Evolutionary conservation across 1,140 invertebrate genomes (phyloP), one percentile per base, ranked within the genome.

Genomic region (Andricus grossulariae): DNA sequence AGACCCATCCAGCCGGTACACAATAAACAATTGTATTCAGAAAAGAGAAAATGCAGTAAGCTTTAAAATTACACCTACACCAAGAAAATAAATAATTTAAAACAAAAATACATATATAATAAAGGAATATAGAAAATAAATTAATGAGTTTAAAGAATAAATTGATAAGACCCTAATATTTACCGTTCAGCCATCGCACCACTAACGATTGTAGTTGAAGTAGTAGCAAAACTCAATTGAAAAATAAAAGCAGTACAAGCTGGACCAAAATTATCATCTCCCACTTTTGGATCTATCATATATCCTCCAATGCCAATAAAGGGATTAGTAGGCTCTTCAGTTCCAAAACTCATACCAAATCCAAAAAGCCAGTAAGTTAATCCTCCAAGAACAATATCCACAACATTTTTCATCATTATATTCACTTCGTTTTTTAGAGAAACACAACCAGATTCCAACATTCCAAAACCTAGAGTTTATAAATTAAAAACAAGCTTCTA

Each of bases 321-420:
- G 75, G 95, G 93, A 89, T 97, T 98, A 0, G 93, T 95, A 1
- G 93, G 89, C 0, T 93, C 84, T 32, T 94, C 93, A 13, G 94
- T 92, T 1, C 97, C 97, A 84, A 98, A 99, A 71, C 97, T 98
- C 85, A 99, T 93, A 0, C 96, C 97, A 89, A 97, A 99, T 0
- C 98, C 98, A 86, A 98, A 98, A 19, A 97, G 93, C 98, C 98
- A 99, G 90, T 98, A 99, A 0, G 97, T 98, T 6, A 98, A 88
- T 72, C 97, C 97, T 16, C 98, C 98, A 3, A 99, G 93, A 12
- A 98, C 96, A 73, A 99, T 97, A 82, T 98, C 97, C 1, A 97
- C 96, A 0, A 98, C 94, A 85, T 98, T 98, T 89, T 98, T 98
- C 96, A 98, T 97, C 97, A 98, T 98, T n/a, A 98, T 98, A 85